Percentiles rank a stretch among this genome's conserved stretches.
phyloP scores from a whole-genome alignment of 2,797 vertebrate species.

The Fistularia tabacaria region DNA sequence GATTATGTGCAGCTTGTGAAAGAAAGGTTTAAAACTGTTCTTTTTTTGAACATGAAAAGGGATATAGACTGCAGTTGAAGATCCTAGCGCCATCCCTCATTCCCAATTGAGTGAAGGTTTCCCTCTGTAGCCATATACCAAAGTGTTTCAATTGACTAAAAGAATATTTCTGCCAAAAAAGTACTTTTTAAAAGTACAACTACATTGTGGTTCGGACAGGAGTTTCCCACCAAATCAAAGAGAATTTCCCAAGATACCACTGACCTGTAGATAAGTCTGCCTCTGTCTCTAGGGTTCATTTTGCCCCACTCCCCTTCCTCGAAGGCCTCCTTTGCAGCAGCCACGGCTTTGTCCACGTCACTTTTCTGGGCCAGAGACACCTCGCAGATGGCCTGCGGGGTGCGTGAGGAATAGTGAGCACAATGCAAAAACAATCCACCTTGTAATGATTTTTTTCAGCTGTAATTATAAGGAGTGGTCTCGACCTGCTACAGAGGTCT shows the following conservation, averaged over 20 bases:
- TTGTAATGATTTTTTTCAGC: too few relatives aligned
- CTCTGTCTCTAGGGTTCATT: slow-evolving; percentile 85
- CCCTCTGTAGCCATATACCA: too few relatives aligned
- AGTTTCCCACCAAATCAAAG: too few relatives aligned
- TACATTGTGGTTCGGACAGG: too few relatives aligned
- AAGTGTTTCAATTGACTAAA: too few relatives aligned
- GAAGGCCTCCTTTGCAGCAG: slow-evolving; percentile 84
- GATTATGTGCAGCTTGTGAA: background rate
- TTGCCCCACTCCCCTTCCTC: slow-evolving; percentile 85
- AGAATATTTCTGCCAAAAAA: too few relatives aligned
- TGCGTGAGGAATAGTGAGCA: too few relatives aligned
- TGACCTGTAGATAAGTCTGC: slow-evolving; percentile 82
- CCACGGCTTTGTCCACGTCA: slow-evolving; percentile 83
- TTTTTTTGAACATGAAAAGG: background rate
- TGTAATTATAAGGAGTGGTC: too few relatives aligned
- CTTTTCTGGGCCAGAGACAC: slow-evolving; percentile 82
- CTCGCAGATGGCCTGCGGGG: slow-evolving; percentile 80
- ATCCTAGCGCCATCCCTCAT: background rate
- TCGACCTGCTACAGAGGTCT: too few relatives aligned
- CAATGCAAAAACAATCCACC: too few relatives aligned
- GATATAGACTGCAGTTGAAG: background rate
- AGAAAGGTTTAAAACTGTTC: background rate
- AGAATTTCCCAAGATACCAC: slow-evolving; percentile 6
- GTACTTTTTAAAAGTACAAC: too few relatives aligned
- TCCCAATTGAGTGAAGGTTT: too few relatives aligned